These are phyloP conservation scores for Crotalus helleri DNA, from an alignment of 2,113 vertebrate genomes.

Conservation along the genomic window DNA sequence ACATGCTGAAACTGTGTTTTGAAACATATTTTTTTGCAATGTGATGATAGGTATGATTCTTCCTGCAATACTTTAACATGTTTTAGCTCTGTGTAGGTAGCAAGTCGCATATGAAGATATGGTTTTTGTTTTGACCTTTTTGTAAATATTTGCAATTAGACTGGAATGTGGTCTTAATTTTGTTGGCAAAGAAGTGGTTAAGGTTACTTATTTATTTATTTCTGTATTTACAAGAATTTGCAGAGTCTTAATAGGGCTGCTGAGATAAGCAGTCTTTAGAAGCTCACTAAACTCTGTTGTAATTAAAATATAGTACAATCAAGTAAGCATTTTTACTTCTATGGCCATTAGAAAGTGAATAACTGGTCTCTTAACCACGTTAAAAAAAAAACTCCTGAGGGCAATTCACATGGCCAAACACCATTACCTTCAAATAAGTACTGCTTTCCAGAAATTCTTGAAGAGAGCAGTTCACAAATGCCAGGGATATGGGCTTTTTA, in stretches of 20 bases:
- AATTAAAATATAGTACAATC: slow-evolving; percentile 28
- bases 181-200: neutral
- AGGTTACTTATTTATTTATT: neutral
- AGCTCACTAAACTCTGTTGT: slow-evolving; percentile 4
- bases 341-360: slow-evolving; percentile 16
- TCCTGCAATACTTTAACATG: neutral
- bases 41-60: neutral
- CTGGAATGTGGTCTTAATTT: neutral
- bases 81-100: neutral
- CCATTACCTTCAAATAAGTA: slow-evolving; percentile 21
- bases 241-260: neutral
- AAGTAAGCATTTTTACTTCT: slow-evolving; percentile 27
- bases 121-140: neutral
- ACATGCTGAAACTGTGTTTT: neutral
- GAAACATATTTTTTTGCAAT: neutral
- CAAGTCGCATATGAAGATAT: neutral
- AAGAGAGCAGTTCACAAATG: neutral
- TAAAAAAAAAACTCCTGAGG: neutral
- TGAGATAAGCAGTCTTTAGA: slow-evolving; percentile 25
- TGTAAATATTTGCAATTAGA: neutral
- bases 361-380: slow-evolving; percentile 17
- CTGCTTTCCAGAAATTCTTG: slow-evolving; percentile 14
- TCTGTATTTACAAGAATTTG: slow-evolving; percentile 2
- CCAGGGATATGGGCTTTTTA: neutral
- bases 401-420: slow-evolving; percentile 21